Conservation (phyloP, 1,140 invertebrate genomes). For the Dinoponera quadriceps region DNA sequence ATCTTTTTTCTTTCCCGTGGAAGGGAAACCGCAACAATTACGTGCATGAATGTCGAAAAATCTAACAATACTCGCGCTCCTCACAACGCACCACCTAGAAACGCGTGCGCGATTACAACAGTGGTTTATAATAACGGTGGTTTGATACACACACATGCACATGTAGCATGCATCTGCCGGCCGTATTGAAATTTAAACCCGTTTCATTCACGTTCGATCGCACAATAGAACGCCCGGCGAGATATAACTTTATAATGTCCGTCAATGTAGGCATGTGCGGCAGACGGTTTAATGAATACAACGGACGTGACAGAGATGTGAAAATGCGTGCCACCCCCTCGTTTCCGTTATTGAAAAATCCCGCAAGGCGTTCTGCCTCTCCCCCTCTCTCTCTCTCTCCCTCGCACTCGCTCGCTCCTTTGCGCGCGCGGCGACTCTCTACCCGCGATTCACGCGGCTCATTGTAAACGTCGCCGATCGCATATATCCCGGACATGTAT, state of each 20-base stretch:
- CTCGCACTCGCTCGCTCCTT: too few species aligned
- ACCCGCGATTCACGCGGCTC: constrained; percentile 41
- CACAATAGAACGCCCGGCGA: constrained; percentile 34
- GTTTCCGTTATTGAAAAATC: constrained; percentile 72
- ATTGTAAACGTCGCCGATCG: constrained; percentile 30
- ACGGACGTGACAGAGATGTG: constrained; percentile 46
- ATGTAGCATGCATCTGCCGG: constrained; percentile 24
- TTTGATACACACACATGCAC: too few species aligned
- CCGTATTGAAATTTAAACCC: constrained; percentile 53
- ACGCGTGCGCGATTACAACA: constrained; percentile 1
- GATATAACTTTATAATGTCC: constrained; percentile 67
- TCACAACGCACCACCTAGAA: background rate
- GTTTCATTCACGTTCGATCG: constrained; percentile 47
- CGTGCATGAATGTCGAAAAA: background rate
- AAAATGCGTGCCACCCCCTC: constrained; percentile 63
- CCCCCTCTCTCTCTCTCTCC: too few species aligned
- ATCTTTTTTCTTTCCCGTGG: too few species aligned
- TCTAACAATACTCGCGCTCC: background rate
- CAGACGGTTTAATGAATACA: constrained; percentile 63
- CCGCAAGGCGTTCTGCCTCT: constrained; percentile 33
- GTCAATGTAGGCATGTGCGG: constrained; percentile 34
- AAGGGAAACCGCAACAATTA: too few species aligned
- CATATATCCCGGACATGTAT: constrained; percentile 36
- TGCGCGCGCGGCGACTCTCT: constrained; percentile 18
- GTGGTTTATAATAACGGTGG: constrained; percentile 31